Base-by-base conservation (phyloP, 2,888 invertebrate species). In the Drosophila mulleri region DNA sequence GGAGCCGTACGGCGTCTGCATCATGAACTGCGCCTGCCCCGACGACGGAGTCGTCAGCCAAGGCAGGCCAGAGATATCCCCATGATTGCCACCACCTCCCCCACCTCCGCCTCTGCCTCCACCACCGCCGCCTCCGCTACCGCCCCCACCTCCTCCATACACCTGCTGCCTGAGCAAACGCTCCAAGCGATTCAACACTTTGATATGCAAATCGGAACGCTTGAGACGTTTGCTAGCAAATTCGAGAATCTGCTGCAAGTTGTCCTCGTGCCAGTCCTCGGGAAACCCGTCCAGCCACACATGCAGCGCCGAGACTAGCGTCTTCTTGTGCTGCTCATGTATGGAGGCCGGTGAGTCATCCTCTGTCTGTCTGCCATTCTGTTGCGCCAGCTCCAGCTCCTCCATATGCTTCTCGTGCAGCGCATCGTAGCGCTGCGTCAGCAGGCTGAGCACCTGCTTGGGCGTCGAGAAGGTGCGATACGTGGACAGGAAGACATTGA, bases 221-320 rank as follows among this genome's bases (percentile, higher is more conserved):
- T 97, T 96, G 77, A 98, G 94, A 82, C 96, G 95, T 84, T 96
- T 95, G 89, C 96, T 95, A 67, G 97, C 97, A 94, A 99, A 98
- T 87, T 96, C 95, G 88, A 98, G 95, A 83, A 99, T 95, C 93
- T 96, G 95, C 76, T 95, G 95, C 89, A 99, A 95, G 82, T 91
- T 92, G 5, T 91, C 91, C 62, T 92, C 92, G 63, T 91, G 91
- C 94, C 94, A 95, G 94, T 99, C 99, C 93, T 99, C 98, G 45
- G 98, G 98, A 93, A 98, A 99, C 67, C 97, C 97, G 94, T 99
- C 99, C 91, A 99, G 93, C 99, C 99, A 99, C 50, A 99, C 98
- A 92, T 98, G 98, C 80, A 99, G 94, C 73, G 97, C 97, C 82
- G 97, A 96, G 87, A 98, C 95, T 92, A 98, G 94, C 77, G 97